Percentiles rank a stretch among this genome's conserved stretches.
Conservation (phyloP, 2,888 invertebrate genomes). For the Slavum lentiscoides region DNA sequence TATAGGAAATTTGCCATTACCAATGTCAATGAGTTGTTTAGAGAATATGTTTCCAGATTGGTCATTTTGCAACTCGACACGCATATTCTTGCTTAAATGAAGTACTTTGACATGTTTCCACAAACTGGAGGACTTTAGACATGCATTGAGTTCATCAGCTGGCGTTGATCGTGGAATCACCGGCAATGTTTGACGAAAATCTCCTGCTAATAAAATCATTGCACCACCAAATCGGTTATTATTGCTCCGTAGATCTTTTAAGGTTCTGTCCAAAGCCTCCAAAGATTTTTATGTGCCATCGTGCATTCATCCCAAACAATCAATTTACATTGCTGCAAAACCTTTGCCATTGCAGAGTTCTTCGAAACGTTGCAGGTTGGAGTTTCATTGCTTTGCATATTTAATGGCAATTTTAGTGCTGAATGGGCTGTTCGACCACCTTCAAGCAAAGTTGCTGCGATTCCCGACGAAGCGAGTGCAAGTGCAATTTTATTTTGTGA, state of each 20-base stretch:
- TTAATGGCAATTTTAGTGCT: too few relatives aligned
- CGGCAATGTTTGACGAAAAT: slow-evolving; percentile 58
- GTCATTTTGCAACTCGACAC: slow-evolving; percentile 33
- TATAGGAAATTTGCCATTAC: slow-evolving; percentile 54
- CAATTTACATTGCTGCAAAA: not conserved
- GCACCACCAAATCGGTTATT: too few relatives aligned
- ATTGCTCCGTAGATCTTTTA: too few relatives aligned
- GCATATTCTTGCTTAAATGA: slow-evolving; percentile 38
- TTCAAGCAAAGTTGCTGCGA: too few relatives aligned
- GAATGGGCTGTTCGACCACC: too few relatives aligned
- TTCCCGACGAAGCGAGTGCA: too few relatives aligned
- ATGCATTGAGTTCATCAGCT: slow-evolving; percentile 51
- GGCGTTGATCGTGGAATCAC: slow-evolving; percentile 55
- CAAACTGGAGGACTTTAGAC: slow-evolving; percentile 50
- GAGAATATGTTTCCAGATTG: slow-evolving; percentile 8
- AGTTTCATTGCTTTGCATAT: too few relatives aligned
- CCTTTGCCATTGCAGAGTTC: too few relatives aligned
- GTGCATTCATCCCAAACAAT: not conserved
- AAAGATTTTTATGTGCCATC: too few relatives aligned
- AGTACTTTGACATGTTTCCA: slow-evolving; percentile 54
- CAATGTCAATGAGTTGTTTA: slow-evolving; percentile 15
- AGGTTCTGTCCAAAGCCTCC: too few relatives aligned
- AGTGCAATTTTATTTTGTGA: too few relatives aligned
- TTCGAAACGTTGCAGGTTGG: too few relatives aligned
- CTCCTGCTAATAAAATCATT: slow-evolving; percentile 56